Percentiles rank a stretch among this genome's conserved stretches.
Evolutionary conservation across 2,888 invertebrate species (phyloP).

Genomic region (Drosophila lutescens): DNA sequence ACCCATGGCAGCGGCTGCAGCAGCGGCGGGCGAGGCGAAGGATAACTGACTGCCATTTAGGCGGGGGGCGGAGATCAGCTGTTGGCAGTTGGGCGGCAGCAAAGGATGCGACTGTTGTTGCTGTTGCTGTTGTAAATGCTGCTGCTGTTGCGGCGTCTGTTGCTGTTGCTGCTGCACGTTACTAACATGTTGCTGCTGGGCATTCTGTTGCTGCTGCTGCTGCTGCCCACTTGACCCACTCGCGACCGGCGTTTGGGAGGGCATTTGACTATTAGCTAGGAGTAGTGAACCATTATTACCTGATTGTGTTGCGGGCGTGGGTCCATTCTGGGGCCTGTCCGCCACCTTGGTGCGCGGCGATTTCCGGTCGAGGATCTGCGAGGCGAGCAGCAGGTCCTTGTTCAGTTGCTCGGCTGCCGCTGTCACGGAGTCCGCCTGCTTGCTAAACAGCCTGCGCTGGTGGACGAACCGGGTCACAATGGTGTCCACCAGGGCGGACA

Average conservation of each 20-base stretch:
- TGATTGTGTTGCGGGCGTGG: constrained; percentile 83
- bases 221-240: constrained; percentile 80
- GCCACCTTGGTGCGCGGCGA: constrained; percentile 88
- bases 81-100: constrained; percentile 74
- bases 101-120: constrained; percentile 82
- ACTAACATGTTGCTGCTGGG: constrained; percentile 79
- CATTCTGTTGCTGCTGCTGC: constrained; percentile 84
- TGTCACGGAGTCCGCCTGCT: constrained; percentile 90
- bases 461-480: constrained; percentile 94
- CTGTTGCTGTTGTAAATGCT: constrained; percentile 63
- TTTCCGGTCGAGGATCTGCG: constrained; percentile 92
- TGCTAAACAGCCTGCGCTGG: constrained; percentile 90
- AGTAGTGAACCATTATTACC: constrained; percentile 84
- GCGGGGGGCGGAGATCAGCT: constrained; percentile 86
- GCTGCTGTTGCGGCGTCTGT: constrained; percentile 58
- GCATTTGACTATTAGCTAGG: constrained; percentile 82
- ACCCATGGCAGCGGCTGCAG: constrained; percentile 85
- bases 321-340: constrained; percentile 80
- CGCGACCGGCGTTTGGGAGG: constrained; percentile 62
- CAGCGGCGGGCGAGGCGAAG: constrained; percentile 84
- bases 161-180: constrained; percentile 39
- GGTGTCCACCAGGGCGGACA: constrained; percentile 94
- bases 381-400: constrained; percentile 92
- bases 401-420: constrained; percentile 93
- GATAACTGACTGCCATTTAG: constrained; percentile 86